phyloP scores from a whole-genome alignment of 2,797 vertebrate genomes.

The Scyliorhinus canicula region DNA sequence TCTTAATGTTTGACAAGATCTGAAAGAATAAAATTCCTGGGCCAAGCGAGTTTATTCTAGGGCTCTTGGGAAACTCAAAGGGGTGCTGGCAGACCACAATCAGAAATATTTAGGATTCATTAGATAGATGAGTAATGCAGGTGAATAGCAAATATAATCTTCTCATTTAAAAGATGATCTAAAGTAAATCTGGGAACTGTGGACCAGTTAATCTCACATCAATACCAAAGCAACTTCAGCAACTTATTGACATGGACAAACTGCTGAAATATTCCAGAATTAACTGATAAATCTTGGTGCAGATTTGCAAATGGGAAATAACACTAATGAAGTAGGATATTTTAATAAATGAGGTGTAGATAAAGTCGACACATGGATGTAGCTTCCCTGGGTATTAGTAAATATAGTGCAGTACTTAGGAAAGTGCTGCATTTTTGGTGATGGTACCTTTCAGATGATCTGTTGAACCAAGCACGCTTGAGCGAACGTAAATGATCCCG shows the following conservation, averaged over 20 bases:
- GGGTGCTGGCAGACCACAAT: background rate
- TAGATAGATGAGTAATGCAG: background rate
- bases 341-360: background rate
- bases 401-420: background rate
- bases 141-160: background rate
- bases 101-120: background rate
- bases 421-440: background rate
- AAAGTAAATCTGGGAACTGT: background rate
- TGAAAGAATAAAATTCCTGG: background rate
- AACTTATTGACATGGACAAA: background rate
- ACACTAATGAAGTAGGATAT: background rate
- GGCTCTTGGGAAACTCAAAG: background rate
- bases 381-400: background rate
- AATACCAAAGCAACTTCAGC: background rate
- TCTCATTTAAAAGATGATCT: background rate
- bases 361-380: background rate
- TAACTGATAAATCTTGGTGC: background rate
- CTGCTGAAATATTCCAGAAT: background rate
- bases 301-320: background rate
- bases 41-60: background rate
- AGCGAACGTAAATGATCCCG: background rate
- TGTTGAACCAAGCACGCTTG: background rate
- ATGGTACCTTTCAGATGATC: background rate
- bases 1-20: too few relatives aligned
- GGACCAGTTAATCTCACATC: background rate